Conservation (phyloP, 2,888 invertebrate species). For the Dyspetes luteomarginatus region DNA sequence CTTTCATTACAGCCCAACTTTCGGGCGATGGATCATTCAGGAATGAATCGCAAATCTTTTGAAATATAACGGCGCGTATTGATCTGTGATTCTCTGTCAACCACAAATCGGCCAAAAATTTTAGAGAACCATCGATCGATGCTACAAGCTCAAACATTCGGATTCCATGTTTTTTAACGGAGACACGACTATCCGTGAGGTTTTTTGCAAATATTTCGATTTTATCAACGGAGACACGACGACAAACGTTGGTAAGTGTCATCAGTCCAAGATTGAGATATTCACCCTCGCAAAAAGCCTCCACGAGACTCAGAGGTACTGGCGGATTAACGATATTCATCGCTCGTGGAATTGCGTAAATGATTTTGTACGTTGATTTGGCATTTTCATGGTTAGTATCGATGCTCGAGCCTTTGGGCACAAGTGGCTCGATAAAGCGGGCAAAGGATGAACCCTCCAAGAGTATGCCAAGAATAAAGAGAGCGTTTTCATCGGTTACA, state of each 20-base stretch:
- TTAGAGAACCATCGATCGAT: conserved; percentile 51
- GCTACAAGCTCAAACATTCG: conserved; percentile 72
- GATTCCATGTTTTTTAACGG: conserved; percentile 77
- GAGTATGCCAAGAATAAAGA: conserved; percentile 69
- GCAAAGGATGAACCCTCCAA: conserved; percentile 68
- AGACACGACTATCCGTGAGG: conserved; percentile 70
- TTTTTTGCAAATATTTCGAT: conserved; percentile 69
- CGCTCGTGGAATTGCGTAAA: conserved; percentile 34
- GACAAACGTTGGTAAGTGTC: conserved; percentile 61
- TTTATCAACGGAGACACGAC: conserved; percentile 64
- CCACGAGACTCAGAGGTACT: conserved; percentile 69
- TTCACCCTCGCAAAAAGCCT: conserved; percentile 70
- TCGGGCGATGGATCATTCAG: conserved; percentile 48
- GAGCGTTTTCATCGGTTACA: neutral
- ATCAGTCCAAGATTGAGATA: conserved; percentile 67
- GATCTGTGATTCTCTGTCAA: conserved; percentile 69
- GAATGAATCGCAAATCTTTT: conserved; percentile 65
- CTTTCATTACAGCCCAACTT: conserved; percentile 69
- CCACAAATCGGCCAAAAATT: conserved; percentile 68
- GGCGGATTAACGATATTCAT: conserved; percentile 76
- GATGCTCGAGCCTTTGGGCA: conserved; percentile 68
- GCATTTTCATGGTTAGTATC: conserved; percentile 62
- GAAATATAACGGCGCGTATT: conserved; percentile 72
- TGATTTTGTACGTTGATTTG: conserved; percentile 30
- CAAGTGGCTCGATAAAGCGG: conserved; percentile 68